Evolutionary conservation across 2,888 invertebrate genomes (phyloP), one percentile per base, ranked within the genome.

Genomic region (Cacoxenus indagator): DNA sequence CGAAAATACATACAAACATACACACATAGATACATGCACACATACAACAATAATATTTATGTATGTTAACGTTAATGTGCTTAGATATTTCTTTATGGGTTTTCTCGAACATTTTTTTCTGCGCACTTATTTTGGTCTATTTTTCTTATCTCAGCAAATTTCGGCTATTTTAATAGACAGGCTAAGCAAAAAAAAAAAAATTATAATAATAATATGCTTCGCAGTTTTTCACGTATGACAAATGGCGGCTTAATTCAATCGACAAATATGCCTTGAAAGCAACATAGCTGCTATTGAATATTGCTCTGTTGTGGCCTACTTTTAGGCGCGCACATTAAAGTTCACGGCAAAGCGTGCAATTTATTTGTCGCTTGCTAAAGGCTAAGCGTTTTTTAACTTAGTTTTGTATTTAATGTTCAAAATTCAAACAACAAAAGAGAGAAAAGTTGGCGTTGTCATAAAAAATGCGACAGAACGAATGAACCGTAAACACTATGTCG

Each of bases 221-320:
- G n/a, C n/a, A 17, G 37, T 31, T 29, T 27, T 19, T n/a, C 68
- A 69, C 24, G 62, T 67, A 75, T 75, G 74, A 76, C 69, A 78
- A 78, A 78, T 74, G 74, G 77, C 70, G 69, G 75, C 70, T 78
- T 77, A 77, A 78, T 78, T 76, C 76, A 76, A 77, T 76, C 76
- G 57, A 57, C 29, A 37, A 37, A 37, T 14, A 37, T 14, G 57
- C 9, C 24, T 54, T 48, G 48, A 48, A 6, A 11, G 37, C 37
- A 37, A 8, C 6, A 37, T n/a, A n/a, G n/a, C n/a, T n/a, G n/a
- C n/a, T 67, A 26, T 62, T 62, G 62, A 62, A 54, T 62, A 59
- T 37, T 37, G 37, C 1, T 1, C 37, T 37, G 37, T 48, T 48
- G 65, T 57, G 55, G 55, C 17, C 24, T 46, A 11, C 57, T 66